These are phyloP conservation scores for Sebastolobus altivelis DNA, from an alignment of 2,797 vertebrate genomes.

Conservation along the genomic window DNA sequence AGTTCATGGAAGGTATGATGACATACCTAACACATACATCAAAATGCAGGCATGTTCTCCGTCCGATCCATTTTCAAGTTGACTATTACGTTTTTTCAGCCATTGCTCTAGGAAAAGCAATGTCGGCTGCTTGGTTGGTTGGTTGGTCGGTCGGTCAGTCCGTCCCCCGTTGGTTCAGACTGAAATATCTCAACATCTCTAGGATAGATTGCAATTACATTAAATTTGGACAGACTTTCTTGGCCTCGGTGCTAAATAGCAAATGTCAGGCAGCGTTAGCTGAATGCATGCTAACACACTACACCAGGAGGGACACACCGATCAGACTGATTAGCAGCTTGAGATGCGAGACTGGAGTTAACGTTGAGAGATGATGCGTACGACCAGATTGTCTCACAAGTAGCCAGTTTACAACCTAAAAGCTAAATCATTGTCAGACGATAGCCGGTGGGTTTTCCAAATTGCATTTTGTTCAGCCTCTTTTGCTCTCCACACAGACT, in stretches of 20 bases:
- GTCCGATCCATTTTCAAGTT: not conserved
- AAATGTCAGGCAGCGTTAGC: not conserved
- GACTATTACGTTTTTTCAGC: not conserved
- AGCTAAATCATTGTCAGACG: no score
- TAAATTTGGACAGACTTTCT: no score
- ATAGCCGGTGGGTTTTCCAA: no score
- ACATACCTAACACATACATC: not conserved
- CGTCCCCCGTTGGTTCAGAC: not conserved
- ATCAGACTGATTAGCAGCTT: no score
- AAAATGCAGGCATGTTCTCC: not conserved
- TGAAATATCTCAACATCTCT: not conserved
- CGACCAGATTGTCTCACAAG: no score
- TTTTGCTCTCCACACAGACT: no score
- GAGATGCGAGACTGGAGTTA: no score
- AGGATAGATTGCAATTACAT: not conserved
- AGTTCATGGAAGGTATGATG: conserved; percentile 10
- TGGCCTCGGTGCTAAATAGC: not conserved
- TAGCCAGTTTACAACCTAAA: no score
- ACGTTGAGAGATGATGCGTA: no score
- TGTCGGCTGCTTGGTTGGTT: not conserved
- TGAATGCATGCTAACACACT: not conserved
- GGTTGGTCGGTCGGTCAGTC: not conserved
- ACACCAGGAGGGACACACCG: not conserved
- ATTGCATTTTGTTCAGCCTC: no score
- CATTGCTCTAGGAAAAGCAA: not conserved